Conservation (phyloP, 2,113 vertebrate species). For the Urocitellus parryii region DNA sequence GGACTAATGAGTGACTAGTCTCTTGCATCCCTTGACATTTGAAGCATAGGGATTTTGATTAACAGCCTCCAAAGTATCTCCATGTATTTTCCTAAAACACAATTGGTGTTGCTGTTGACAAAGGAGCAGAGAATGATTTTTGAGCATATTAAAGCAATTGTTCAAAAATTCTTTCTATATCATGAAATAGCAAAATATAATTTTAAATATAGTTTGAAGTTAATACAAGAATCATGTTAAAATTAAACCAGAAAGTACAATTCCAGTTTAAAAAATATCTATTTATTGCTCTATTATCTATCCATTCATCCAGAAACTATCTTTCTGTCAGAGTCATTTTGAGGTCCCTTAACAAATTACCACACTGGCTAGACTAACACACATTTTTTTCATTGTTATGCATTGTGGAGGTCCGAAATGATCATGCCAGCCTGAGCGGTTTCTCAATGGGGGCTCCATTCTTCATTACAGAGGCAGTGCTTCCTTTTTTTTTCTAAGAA, state of each 20-base stretch:
- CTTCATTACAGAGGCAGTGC: not conserved
- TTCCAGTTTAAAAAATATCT: not conserved
- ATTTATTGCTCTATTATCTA: not conserved
- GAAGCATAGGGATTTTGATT: not conserved
- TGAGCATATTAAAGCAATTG: not conserved
- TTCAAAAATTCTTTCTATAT: not conserved
- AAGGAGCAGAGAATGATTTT: not conserved
- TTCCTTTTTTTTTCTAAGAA: too few species aligned
- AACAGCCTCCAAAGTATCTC: not conserved
- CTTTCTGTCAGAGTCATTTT: not conserved
- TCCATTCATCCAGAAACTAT: too few species aligned
- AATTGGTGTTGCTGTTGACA: not conserved
- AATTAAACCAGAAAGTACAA: not conserved
- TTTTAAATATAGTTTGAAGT: not conserved
- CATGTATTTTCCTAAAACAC: not conserved
- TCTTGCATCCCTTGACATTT: not conserved
- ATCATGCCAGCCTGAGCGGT: not conserved
- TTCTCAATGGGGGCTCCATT: not conserved
- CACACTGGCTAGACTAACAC: not conserved
- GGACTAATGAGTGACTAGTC: too few species aligned
- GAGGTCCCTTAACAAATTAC: not conserved
- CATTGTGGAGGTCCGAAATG: not conserved
- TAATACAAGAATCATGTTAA: not conserved
- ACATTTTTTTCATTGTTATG: not conserved
- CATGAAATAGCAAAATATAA: not conserved